phyloP scores from a whole-genome alignment of 2,113 vertebrate species.

The Suncus etruscus region DNA sequence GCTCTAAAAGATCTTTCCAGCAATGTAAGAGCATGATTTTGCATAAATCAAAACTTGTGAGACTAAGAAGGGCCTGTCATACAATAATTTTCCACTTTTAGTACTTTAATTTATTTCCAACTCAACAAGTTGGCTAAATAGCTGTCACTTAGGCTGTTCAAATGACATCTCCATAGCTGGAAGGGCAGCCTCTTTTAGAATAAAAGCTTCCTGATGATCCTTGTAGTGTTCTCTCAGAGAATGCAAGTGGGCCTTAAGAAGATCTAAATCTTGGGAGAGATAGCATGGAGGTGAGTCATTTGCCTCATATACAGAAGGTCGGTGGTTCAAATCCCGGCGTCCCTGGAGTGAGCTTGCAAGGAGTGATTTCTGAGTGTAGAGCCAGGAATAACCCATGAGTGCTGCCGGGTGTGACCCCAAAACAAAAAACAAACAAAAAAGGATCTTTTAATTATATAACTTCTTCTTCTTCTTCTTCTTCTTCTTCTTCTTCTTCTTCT shows the following conservation, averaged over 20 bases:
- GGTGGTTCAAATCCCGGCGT: too few relatives aligned
- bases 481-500: too few relatives aligned
- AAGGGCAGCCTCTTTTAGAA: neutral
- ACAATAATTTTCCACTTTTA: neutral
- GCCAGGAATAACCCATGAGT: too few relatives aligned
- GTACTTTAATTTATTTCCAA: conserved; percentile 27
- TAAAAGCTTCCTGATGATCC: neutral
- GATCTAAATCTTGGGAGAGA: neutral
- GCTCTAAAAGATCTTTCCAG: neutral
- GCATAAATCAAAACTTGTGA: neutral
- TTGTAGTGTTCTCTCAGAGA: conserved; percentile 37
- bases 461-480: too few relatives aligned
- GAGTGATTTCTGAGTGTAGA: too few relatives aligned
- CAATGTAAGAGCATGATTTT: conserved; percentile 32
- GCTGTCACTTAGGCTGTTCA: neutral
- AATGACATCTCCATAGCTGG: neutral
- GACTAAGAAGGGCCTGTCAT: conserved; percentile 11
- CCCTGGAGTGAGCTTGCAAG: too few relatives aligned
- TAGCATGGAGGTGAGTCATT: too few relatives aligned
- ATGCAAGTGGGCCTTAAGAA: conserved; percentile 1
- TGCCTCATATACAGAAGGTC: too few relatives aligned
- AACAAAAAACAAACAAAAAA: too few relatives aligned
- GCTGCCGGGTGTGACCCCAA: too few relatives aligned
- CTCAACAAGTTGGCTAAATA: neutral
- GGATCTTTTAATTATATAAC: too few relatives aligned